Evolutionary conservation across 2,797 vertebrate species (phyloP), one percentile per base, ranked within the genome.

Genomic region (Lagocephalus sceleratus): DNA sequence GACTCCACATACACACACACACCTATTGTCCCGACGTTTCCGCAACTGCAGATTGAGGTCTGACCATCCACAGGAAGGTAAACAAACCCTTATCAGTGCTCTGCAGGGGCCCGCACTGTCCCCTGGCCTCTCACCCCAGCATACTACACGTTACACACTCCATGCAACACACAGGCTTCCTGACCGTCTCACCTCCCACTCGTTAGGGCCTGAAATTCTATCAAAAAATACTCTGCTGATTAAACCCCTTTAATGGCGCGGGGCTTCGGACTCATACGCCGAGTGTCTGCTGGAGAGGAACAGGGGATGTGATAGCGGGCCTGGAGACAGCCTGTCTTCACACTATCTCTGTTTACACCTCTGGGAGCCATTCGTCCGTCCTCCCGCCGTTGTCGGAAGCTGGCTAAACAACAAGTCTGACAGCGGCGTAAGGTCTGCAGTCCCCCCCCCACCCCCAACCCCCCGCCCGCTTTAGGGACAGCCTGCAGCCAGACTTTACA

Each of bases 51-150:
- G 82, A 74, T 76, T 79, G 90, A 90, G 88, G 73, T 77, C 91
- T 90, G 86, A 90, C 90, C 92, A 94, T 94, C 92, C 81, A 91
- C 91, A 93, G 93, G 92, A 95, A 95, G 91, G 92, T 93, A 94
- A 94, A 94, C 92, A 94, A 91, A 77, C 20, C 76, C 93, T 94
- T 95, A 95, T 95, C 94, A 94, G 92, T 82, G 73, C 72, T 84
- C 81, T 81, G 51, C 94, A 95, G 93, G 86, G 82, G 85, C 66
- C 69, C 57, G 79, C 82, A 85, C 85, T 93, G 92, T 94, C 93
- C 92, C 90, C 89, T 89, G 87, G 82, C 82, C 75, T 79, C 87
- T 88, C 75, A 88, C 87, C 87, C 84, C 78, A 78, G 59, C 71
- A 82, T 68, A 59, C 78, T 73, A 51, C 75, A 84, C 79, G 76